These are phyloP conservation scores for Acipenser transmontanus DNA, from an alignment of 2,797 vertebrate genomes.

Conservation along the genomic window DNA sequence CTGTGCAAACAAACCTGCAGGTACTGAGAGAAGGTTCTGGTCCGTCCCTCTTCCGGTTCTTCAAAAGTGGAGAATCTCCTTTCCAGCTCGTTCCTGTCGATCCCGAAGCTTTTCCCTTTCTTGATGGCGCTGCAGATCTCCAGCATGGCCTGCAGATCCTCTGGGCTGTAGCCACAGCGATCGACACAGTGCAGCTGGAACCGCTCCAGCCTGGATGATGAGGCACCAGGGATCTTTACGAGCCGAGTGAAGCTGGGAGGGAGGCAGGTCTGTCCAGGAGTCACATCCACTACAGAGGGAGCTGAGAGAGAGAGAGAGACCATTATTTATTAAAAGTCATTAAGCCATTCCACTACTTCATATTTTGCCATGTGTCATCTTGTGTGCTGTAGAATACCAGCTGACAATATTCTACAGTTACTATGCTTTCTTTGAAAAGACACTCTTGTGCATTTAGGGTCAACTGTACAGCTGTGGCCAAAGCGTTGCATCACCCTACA, in stretches of 20 bases:
- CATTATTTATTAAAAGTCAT: background rate
- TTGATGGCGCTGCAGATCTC: constrained; percentile 57
- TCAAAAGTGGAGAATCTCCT: constrained; percentile 48
- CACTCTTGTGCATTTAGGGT: too few relatives aligned
- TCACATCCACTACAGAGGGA: constrained; percentile 35
- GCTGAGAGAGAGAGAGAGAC: constrained; percentile 24
- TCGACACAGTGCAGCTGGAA: constrained; percentile 40
- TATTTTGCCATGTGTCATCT: too few relatives aligned
- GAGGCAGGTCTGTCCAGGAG: constrained; percentile 46
- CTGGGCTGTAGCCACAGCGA: constrained; percentile 44
- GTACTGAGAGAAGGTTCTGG: constrained; percentile 64
- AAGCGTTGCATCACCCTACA: too few relatives aligned
- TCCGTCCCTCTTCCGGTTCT: constrained; percentile 37
- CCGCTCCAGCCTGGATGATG: constrained; percentile 13
- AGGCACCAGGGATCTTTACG: constrained; percentile 32
- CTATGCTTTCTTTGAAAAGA: too few relatives aligned
- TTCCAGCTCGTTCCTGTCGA: constrained; percentile 53
- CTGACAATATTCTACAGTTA: too few relatives aligned
- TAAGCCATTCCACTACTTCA: background rate
- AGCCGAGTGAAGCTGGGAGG: constrained; percentile 56
- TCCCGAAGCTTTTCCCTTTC: constrained; percentile 56
- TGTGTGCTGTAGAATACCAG: too few relatives aligned
- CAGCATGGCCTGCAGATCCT: constrained; percentile 52
- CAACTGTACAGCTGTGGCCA: too few relatives aligned
- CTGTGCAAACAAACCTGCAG: constrained; percentile 53